Base-by-base conservation (phyloP, 2,113 vertebrate species). In the Larimichthys polyactis region DNA sequence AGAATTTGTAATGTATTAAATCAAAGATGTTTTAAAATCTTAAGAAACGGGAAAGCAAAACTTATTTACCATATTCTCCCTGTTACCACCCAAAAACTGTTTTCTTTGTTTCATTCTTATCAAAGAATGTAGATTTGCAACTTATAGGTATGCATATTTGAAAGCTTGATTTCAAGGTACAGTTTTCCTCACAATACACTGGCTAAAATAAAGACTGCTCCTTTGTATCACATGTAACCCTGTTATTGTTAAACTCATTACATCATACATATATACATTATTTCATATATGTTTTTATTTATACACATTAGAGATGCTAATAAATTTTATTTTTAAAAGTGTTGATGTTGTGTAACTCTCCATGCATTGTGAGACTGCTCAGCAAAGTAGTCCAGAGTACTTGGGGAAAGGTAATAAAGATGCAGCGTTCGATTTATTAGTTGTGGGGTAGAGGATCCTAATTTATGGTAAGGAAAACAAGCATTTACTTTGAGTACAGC, bases 321-420 rank as follows among this genome's bases (percentile, higher is more conserved):
- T 97, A 96, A 96, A 97, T 97, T 96, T 96, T 96, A 96, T 97
- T 96, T 96, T 96, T 95, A 96, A 97, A 96, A 95, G 91, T 95
- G 96, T 85, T 85, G 60, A 90, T n/a, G 81, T 71, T 86, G 82
- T 91, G 44, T 16, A 54, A 15, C 60, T 55, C 10, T 71, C 17
- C 43, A 48, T 90, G 40, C 32, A 76, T 85, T 79, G 40, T 32
- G n/a, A 19, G 12, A 49, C 40, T 62, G 43, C 52, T 1, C 4
- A 20, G 11, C 27, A 11, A 19, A 32, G 3, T 16, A 10, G 27
- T 52, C 11, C n/a, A 71, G 12, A 52, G 3, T 12, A 22, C 11
- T 6, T 54, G 32, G 57, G 46, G 20, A 29, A 29, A 20, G 27
- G 15, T 44, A 8, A 54, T 7, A 44, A 36, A 59, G 9, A 60